phyloP scores from a whole-genome alignment of 2,797 vertebrate genomes.

The Carapus acus region DNA sequence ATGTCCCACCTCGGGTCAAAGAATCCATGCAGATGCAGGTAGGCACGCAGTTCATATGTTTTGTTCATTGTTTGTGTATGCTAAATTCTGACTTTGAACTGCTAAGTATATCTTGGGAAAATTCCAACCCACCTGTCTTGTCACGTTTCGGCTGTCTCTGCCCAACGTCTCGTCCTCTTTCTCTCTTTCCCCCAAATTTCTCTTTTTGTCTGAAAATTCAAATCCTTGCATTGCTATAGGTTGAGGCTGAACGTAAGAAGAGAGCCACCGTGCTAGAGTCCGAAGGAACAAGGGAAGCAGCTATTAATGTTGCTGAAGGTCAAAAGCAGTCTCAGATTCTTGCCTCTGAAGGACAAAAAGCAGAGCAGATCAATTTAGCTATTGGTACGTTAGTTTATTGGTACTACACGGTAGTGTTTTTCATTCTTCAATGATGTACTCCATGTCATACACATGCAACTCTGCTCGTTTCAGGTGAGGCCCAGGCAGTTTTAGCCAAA shows the following conservation, averaged over 20 bases:
- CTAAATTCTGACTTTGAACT: too few relatives aligned
- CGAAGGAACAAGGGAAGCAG: slow-evolving; percentile 86
- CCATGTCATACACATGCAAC: background rate
- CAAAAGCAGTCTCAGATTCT: slow-evolving; percentile 92
- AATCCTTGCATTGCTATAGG: too few relatives aligned
- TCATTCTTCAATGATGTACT: too few relatives aligned
- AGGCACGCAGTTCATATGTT: slow-evolving; percentile 13
- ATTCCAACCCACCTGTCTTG: too few relatives aligned
- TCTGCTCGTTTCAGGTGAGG: slow-evolving; percentile 77
- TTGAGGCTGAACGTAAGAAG: slow-evolving; percentile 92
- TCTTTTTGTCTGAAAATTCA: background rate
- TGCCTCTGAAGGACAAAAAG: slow-evolving; percentile 88
- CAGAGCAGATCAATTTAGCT: slow-evolving; percentile 89
- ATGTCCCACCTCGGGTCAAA: slow-evolving; percentile 89
- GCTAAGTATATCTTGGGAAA: too few relatives aligned
- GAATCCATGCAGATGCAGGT: slow-evolving; percentile 99
- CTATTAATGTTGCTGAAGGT: slow-evolving; percentile 92
- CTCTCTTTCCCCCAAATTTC: background rate
- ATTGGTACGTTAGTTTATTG: slow-evolving; percentile 69
- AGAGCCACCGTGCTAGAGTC: slow-evolving; percentile 94
- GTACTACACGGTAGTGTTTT: background rate
- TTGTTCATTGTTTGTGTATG: too few relatives aligned
- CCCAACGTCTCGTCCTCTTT: too few relatives aligned
- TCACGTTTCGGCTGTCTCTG: too few relatives aligned
- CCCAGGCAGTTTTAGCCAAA: slow-evolving; percentile 84